Evolutionary conservation across 2,888 invertebrate species (phyloP).

Genomic region (Steinernema scapterisci): DNA sequence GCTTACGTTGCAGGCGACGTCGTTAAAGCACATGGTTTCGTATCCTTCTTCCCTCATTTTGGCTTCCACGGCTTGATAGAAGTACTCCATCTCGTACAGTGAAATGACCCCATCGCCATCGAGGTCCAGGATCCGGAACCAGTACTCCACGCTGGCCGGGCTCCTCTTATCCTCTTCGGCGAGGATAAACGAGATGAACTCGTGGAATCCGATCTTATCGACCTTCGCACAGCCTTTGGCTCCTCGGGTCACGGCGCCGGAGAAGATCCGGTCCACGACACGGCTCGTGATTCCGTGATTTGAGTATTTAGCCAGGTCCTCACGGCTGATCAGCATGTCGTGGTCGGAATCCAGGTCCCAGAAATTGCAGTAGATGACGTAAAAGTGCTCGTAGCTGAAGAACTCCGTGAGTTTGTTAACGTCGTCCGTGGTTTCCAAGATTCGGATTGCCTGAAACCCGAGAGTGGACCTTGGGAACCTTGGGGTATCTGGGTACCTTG

Average conservation of each 20-base stretch:
- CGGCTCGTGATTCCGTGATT: constrained; percentile 82
- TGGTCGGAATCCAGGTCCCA: constrained; percentile 99
- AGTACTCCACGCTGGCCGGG: constrained; percentile 76
- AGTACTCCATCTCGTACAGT: constrained; percentile 96
- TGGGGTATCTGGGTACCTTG: constrained; percentile 38
- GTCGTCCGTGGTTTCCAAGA: constrained; percentile 54
- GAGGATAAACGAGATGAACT: constrained; percentile 98
- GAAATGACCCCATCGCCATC: constrained; percentile 96
- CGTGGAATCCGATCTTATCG: constrained; percentile 84
- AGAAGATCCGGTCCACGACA: constrained; percentile 95
- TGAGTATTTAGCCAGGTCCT: constrained; percentile 50
- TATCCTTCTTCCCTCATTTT: constrained; percentile 95
- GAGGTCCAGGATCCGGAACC: constrained; percentile 89
- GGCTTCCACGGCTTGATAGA: constrained; percentile 91
- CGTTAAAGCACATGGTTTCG: constrained; percentile 86
- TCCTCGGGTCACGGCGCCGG: constrained; percentile 83
- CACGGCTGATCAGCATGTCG: constrained; percentile 72
- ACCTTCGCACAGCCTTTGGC: constrained; percentile 71
- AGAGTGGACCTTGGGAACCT: not conserved
- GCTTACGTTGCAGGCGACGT: constrained; percentile 81
- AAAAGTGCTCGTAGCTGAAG: constrained; percentile 96
- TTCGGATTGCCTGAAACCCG: constrained; percentile 46
- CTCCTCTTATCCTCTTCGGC: constrained; percentile 98
- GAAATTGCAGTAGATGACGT: constrained; percentile 98
- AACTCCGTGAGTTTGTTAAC: constrained; percentile 72